Evolutionary conservation across 2,113 vertebrate species (phyloP).

Genomic region (Aspidoscelis tigris): DNA sequence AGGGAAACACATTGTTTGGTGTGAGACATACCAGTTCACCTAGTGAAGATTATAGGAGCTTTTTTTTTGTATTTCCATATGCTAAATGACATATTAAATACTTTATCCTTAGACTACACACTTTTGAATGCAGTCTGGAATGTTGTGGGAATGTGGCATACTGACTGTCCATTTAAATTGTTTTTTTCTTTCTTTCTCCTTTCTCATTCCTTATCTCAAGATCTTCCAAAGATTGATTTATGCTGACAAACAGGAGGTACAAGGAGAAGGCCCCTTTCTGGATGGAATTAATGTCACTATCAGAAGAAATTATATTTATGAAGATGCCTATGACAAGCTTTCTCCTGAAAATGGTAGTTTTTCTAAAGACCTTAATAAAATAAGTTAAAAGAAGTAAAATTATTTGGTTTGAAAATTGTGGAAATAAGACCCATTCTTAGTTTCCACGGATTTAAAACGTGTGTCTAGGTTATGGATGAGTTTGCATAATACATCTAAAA

Average conservation of each 20-base stretch:
- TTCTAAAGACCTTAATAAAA: neutral
- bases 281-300: conserved; percentile 97
- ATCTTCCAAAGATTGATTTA: conserved; percentile 98
- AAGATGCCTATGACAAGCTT: conserved; percentile 98
- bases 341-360: conserved; percentile 95
- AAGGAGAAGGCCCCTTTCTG: conserved; percentile 94
- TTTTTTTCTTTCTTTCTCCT: conserved; percentile 32
- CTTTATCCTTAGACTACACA: neutral
- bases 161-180: conserved; percentile 20
- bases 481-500: neutral
- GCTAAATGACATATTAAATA: neutral
- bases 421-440: neutral
- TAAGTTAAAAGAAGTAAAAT: neutral
- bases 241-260: conserved; percentile 95
- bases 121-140: neutral
- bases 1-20: neutral
- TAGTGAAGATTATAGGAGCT: neutral
- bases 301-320: conserved; percentile 98
- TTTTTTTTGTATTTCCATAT: neutral
- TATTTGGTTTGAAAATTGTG: neutral
- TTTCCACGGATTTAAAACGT: neutral
- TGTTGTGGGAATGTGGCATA: neutral
- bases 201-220: conserved; percentile 68
- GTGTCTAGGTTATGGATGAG: neutral
- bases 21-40: neutral